phyloP scores from a whole-genome alignment of 2,888 invertebrate species.

The Oscheius sp. region DNA sequence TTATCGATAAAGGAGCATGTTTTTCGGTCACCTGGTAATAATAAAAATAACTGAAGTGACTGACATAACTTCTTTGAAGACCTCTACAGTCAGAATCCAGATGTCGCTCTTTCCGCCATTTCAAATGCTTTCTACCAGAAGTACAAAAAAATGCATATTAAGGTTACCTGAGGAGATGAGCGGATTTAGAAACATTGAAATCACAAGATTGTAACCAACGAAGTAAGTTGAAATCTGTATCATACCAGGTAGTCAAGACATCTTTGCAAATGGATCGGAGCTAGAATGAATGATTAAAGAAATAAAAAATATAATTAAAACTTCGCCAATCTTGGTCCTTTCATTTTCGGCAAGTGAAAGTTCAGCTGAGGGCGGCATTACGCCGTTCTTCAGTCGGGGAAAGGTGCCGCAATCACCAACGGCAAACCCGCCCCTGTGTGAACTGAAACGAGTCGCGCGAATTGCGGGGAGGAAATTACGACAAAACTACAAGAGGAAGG shows the following conservation, averaged over 20 bases:
- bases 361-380: slow-evolving; percentile 19
- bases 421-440: slow-evolving; percentile 27
- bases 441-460: slow-evolving; percentile 30
- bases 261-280: slow-evolving; percentile 43
- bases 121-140: slow-evolving; percentile 50
- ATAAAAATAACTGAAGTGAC: neutral
- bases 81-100: slow-evolving; percentile 35
- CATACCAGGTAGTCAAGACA: slow-evolving; percentile 43
- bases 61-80: slow-evolving; percentile 33
- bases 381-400: neutral
- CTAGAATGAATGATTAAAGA: slow-evolving; percentile 15
- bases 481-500: neutral
- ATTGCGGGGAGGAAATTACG: slow-evolving; percentile 27
- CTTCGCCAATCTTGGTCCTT: neutral
- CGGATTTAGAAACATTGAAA: slow-evolving; percentile 46
- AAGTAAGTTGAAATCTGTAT: slow-evolving; percentile 57
- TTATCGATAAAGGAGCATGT: slow-evolving; percentile 48
- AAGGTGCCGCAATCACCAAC: slow-evolving; percentile 17
- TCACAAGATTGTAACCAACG: slow-evolving; percentile 53
- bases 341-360: neutral
- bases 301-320: neutral
- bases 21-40: slow-evolving; percentile 34
- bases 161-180: slow-evolving; percentile 34
- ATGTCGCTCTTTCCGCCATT: slow-evolving; percentile 49
- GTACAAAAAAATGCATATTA: neutral